Base-by-base conservation (phyloP, 2,797 vertebrate species). In the Gephyroberyx darwinii region DNA sequence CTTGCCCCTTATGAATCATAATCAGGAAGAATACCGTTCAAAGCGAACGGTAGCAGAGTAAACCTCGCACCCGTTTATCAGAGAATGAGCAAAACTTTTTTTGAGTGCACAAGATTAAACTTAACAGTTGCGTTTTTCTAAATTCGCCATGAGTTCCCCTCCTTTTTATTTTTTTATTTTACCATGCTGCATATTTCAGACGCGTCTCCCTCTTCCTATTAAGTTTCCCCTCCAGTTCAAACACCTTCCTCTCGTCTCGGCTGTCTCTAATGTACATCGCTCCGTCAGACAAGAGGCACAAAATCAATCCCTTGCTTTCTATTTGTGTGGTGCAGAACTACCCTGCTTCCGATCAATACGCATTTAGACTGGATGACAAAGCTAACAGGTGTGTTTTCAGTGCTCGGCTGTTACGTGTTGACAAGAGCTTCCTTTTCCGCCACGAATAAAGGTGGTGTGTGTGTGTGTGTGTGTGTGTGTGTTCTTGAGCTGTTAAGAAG, bases 271-370 rank as follows among this genome's bases (percentile, higher is more conserved):
- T 87, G 79, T 78, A 78, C 79, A 75, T 62, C 31, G 62, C 70
- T 89, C 72, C 61, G 55, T 89, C 87, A 88, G 66, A 78, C 54
- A 65, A 57, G 30, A 53, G 77, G 81, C 85, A 87, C 78, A 87
- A 89, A 91, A 92, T 92, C 89, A 81, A 90, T 92, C 33, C 31
- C 26, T 57, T 65, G 68, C 86, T 89, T 83, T 89, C 82, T 75
- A 70, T 88, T 87, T 82, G 82, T 73, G 70, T 53, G 63, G 65
- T 35, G 61, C 75, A 80, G 50, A 74, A 75, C 77, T 71, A 45
- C 78, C 78, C 60, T 47, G 39, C 65, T 22, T 55, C 52, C 12
- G 35, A 89, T 90, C 87, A 65, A 90, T 91, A 85, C 65, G 22
- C 78, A 75, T 74, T 84, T 63, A 77, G 80, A 71, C 65, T 35